These are phyloP conservation scores for Pygoscelis antarcticus DNA, from an alignment of 2,113 vertebrate species.

Conservation along the genomic window DNA sequence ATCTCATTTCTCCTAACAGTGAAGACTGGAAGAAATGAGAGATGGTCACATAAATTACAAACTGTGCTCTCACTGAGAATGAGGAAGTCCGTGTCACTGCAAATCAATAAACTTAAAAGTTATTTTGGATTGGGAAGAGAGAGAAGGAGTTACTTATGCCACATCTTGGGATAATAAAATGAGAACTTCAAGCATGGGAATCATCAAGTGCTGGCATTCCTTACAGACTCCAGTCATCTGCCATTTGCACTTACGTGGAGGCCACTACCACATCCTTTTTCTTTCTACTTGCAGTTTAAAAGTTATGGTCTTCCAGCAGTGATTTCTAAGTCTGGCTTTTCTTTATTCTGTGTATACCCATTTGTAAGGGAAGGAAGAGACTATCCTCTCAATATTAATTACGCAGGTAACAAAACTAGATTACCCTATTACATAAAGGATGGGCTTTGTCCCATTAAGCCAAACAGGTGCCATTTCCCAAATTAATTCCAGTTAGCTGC, in stretches of 20 bases:
- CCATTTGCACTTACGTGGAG: background rate
- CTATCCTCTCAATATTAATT: background rate
- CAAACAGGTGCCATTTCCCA: constrained; percentile 40
- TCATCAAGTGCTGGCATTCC: background rate
- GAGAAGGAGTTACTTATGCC: background rate
- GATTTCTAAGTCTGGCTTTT: constrained; percentile 7
- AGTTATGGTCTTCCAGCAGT: constrained; percentile 32
- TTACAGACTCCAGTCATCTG: background rate
- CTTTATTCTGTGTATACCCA: background rate
- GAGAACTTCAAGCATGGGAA: background rate
- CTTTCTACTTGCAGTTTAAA: constrained; percentile 19
- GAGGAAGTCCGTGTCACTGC: background rate
- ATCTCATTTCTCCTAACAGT: background rate
- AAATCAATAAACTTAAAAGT: background rate
- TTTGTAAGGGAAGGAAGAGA: constrained; percentile 14
- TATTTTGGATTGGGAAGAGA: background rate
- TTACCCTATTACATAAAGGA: background rate
- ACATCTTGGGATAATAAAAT: background rate
- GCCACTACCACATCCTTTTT: background rate
- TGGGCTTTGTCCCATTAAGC: constrained; percentile 11
- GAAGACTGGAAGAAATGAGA: background rate
- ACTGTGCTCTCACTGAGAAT: background rate
- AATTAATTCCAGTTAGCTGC: constrained; percentile 37
- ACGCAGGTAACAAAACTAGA: background rate
- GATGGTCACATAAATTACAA: background rate